Evolutionary conservation across 2,113 vertebrate genomes (phyloP), one percentile per base, ranked within the genome.

Genomic region (Dascyllus trimaculatus): DNA sequence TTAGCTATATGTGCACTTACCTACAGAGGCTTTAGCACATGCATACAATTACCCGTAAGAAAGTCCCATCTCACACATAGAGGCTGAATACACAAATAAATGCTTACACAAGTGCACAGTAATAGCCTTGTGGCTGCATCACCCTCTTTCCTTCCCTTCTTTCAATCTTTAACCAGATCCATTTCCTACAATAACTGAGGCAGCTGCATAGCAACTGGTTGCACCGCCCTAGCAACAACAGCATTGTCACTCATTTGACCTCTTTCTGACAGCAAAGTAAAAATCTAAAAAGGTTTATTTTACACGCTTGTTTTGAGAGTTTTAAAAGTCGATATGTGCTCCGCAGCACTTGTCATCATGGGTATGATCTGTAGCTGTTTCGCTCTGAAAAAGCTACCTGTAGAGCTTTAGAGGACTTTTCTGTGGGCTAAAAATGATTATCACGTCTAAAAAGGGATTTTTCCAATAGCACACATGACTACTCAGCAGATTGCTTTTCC

Each of bases 221-320:
- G 26, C 53, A 63, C 69, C 51, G 32, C 81, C 83, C 58, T 86
- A 75, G 77, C 88, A 93, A 90, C 74, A 68, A 25, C 69, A 86
- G 58, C 38, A 79, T 56, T 60, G 58, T 71, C 57, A 69, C 2
- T 71, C 65, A 69, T 67, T 81, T 81, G 71, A 83, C 71, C 69
- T 71, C 68, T 71, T 75, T 52, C 51, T 65, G 71, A 48, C 38
- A 1, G 68, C 48, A 53, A 46, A 68, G 60, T 40, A 73, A 35
- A 88, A 45, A 71, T 51, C 21, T 71, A 53, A 26, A 29, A n/a
- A n/a, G n/a, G 2, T 51, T 68, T 19, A 59, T 84, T 61, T 66
- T 35, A 40, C 19, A 52, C 22, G 8, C 29, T 54, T 19, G 26
- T 49, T 59, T 51, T n/a, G 29, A 49, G 25, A 11, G 15, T 58